phyloP scores from a whole-genome alignment of 2,113 vertebrate species.

The Psettodes erumei region DNA sequence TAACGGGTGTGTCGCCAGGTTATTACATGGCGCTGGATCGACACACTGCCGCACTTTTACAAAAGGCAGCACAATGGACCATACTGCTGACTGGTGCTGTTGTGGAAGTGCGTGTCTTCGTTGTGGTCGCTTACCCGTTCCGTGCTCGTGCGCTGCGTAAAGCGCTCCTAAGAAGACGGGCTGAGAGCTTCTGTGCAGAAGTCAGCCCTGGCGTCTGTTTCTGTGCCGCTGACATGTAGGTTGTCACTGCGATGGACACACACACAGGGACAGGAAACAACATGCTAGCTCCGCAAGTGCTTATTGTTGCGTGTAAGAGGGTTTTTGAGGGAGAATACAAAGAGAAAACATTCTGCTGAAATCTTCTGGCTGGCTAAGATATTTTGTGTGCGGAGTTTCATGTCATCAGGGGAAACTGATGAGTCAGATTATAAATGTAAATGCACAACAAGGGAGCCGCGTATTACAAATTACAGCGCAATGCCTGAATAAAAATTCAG shows the following conservation, averaged over 20 bases:
- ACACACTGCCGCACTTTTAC: slow-evolving; percentile 15
- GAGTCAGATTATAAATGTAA: too few relatives aligned
- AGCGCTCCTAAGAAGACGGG: neutral
- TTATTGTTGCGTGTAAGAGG: neutral
- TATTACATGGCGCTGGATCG: slow-evolving; percentile 24
- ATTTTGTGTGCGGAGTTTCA: too few relatives aligned
- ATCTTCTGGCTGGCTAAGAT: too few relatives aligned
- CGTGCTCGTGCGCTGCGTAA: neutral
- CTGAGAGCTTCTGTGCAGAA: neutral
- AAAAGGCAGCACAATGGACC: slow-evolving; percentile 7
- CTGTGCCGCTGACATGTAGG: neutral
- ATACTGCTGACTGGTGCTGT: slow-evolving; percentile 29
- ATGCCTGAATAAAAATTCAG: too few relatives aligned
- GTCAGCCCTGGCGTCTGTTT: neutral
- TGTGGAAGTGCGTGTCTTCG: slow-evolving; percentile 4
- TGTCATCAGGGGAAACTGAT: too few relatives aligned
- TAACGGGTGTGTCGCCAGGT: slow-evolving; percentile 42
- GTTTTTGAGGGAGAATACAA: neutral
- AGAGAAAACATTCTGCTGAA: neutral
- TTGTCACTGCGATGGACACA: neutral
- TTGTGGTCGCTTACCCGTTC: slow-evolving; percentile 25
- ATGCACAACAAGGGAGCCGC: too few relatives aligned
- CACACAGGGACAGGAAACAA: neutral
- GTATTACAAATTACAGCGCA: too few relatives aligned
- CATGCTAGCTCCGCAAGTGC: neutral